phyloP scores from a whole-genome alignment of 2,797 vertebrate species.

The Tapera naevia region DNA sequence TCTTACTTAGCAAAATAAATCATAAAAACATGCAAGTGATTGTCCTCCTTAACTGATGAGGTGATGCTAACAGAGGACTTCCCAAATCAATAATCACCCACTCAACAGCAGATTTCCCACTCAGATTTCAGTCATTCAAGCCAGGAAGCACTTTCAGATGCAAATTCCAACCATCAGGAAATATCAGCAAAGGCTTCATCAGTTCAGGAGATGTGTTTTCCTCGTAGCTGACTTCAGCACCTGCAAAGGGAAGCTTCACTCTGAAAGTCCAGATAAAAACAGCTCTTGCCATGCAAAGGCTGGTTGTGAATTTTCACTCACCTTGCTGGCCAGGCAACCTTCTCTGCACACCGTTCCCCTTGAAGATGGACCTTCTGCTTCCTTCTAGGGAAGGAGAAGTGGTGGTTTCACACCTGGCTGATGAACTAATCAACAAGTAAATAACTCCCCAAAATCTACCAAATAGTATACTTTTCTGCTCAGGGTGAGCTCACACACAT shows the following conservation, averaged over 20 bases:
- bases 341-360: neutral
- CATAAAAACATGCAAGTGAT: neutral
- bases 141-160: neutral
- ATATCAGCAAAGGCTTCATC: neutral
- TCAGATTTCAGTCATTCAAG: neutral
- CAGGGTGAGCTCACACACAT: neutral
- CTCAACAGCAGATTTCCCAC: neutral
- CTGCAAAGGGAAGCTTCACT: neutral
- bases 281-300: neutral
- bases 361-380: neutral
- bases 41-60: neutral
- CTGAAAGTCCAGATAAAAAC: accelerated
- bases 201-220: neutral
- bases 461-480: neutral
- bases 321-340: neutral
- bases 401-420: neutral
- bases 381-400: neutral
- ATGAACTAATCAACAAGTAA: neutral
- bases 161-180: neutral
- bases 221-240: neutral
- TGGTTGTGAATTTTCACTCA: neutral
- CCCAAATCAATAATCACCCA: neutral
- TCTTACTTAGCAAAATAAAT: neutral
- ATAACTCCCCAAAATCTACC: neutral
- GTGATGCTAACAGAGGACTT: neutral